Evolutionary conservation across 2,113 vertebrate species (phyloP).

Genomic region (Lepus timidus): DNA sequence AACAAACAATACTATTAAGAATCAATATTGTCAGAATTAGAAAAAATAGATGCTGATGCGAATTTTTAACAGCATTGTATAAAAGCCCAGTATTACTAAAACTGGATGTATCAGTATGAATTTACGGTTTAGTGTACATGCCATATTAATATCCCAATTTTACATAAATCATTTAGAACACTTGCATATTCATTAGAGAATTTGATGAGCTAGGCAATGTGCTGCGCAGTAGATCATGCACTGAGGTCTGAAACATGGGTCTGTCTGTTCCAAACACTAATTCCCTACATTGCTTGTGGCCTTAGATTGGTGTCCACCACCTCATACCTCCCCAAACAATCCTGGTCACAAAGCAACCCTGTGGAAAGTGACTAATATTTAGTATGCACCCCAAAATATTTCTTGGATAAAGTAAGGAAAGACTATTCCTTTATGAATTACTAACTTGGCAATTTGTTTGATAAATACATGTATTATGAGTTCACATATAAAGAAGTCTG

Average conservation of each 20-base stretch:
- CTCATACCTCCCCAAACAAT: neutral
- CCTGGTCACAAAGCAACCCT: neutral
- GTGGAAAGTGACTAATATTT: neutral
- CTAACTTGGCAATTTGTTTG: neutral
- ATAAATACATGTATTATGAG: neutral
- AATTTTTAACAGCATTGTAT: neutral
- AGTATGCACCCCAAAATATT: neutral
- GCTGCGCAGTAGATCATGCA: too few species aligned
- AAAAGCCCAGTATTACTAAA: neutral
- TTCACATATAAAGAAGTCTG: neutral
- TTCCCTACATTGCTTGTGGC: neutral
- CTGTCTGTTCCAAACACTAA: neutral
- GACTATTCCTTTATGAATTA: neutral
- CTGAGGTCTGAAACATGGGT: neutral
- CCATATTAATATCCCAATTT: neutral
- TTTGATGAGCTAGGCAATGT: neutral
- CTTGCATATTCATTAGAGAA: neutral
- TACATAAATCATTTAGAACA: neutral
- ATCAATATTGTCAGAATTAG: neutral
- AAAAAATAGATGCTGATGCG: neutral
- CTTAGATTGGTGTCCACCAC: neutral
- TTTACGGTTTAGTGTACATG: neutral
- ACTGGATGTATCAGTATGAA: neutral
- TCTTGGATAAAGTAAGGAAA: neutral
- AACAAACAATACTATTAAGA: conserved; percentile 14